A percentile compares a stretch with the other conserved stretches of the same genome.
Conservation (phyloP, 2,113 vertebrate genomes). For the Tragulus kanchil region DNA sequence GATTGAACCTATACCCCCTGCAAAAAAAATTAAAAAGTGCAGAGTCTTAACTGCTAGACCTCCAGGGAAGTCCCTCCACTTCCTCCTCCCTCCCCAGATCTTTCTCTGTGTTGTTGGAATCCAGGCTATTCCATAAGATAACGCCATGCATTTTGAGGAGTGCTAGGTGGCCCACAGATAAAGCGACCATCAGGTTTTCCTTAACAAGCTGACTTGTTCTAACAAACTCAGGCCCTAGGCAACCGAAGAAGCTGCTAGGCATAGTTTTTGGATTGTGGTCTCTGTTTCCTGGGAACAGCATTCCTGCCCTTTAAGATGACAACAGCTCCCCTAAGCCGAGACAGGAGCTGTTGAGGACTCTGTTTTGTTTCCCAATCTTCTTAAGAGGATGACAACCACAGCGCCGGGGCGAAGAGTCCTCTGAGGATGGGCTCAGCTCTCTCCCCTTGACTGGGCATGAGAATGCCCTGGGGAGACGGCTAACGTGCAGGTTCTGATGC, state of each 20-base stretch:
- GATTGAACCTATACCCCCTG: background rate
- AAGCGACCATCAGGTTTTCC: background rate
- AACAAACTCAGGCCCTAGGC: background rate
- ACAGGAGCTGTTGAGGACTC: background rate
- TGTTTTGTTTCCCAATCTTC: background rate
- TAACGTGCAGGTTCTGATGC: background rate
- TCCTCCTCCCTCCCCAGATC: background rate
- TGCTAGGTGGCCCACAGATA: background rate
- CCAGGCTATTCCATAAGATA: background rate
- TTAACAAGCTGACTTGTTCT: background rate
- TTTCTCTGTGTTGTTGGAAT: background rate
- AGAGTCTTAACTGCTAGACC: background rate
- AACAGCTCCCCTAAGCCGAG: background rate
- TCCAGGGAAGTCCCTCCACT: background rate
- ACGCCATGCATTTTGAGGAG: slow-evolving; percentile 19
- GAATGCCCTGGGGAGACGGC: background rate
- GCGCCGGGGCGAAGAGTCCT: too few relatives aligned
- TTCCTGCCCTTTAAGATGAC: slow-evolving; percentile 10
- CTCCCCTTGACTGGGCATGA: background rate
- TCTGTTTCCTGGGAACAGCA: background rate
- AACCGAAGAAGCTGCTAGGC: background rate
- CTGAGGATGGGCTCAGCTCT: background rate
- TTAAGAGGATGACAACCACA: background rate
- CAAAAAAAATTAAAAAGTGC: background rate
- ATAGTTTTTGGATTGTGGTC: background rate